Conservation (phyloP, 2,797 vertebrate genomes). For the Hyperoplus lanceolatus region DNA sequence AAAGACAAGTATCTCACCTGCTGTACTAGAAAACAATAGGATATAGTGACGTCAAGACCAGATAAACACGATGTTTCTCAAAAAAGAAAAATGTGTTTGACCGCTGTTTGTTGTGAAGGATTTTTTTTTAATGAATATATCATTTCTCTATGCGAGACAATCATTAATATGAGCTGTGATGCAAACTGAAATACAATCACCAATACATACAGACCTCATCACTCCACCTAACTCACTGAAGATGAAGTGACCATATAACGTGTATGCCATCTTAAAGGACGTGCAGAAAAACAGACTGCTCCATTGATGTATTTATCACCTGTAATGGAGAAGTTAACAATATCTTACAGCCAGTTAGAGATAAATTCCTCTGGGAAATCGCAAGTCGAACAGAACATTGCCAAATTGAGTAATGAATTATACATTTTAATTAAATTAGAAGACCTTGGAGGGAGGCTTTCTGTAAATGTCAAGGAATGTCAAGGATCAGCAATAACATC, state of each 20-base stretch:
- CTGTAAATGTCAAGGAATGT: not conserved
- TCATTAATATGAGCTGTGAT: slow-evolving; percentile 1
- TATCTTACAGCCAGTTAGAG: not conserved
- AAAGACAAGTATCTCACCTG: not conserved
- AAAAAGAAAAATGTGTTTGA: too few species aligned
- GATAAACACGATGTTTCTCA: too few species aligned
- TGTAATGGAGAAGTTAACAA: too few species aligned
- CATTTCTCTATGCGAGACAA: not conserved
- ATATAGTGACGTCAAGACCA: not conserved
- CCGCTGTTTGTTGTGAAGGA: too few species aligned
- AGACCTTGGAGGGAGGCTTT: not conserved
- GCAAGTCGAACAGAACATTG: not conserved
- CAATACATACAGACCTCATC: not conserved
- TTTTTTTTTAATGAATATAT: not conserved
- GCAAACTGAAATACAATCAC: not conserved
- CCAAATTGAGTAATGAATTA: not conserved
- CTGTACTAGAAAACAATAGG: not conserved
- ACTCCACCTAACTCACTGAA: not conserved
- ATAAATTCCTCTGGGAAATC: not conserved
- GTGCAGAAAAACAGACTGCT: too few species aligned
- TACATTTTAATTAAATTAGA: not conserved
- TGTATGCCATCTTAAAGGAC: not conserved
- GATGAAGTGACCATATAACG: not conserved
- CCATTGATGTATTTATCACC: not conserved
- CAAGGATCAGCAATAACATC: not conserved